Evolutionary conservation across 2,888 invertebrate species (phyloP).

Genomic region (Cyclophora albipunctata): DNA sequence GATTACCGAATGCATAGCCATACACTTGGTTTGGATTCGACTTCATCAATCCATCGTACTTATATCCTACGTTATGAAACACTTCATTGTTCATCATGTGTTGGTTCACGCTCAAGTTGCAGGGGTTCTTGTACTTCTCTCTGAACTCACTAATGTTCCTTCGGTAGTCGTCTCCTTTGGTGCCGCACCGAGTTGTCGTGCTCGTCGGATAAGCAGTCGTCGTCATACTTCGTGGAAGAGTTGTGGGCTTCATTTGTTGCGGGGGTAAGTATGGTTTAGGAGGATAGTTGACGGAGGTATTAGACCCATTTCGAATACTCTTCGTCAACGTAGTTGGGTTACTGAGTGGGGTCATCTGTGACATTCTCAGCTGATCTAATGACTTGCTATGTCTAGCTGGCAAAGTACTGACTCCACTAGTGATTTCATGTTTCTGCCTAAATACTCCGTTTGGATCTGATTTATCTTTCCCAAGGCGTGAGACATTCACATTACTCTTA

Average conservation of each 20-base stretch:
- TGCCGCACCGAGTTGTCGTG: constrained; percentile 56
- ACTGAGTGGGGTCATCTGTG: constrained; percentile 54
- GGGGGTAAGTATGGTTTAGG: constrained; percentile 60
- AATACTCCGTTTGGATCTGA: constrained; percentile 45
- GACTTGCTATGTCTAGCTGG: constrained; percentile 88
- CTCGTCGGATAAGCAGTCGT: constrained; percentile 63
- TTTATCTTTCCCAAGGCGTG: constrained; percentile 46
- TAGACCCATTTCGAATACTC: constrained; percentile 53
- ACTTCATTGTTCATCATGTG: constrained; percentile 61
- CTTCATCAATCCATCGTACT: constrained; percentile 56
- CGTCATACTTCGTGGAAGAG: constrained; percentile 66
- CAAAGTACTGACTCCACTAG: constrained; percentile 70
- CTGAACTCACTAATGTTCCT: constrained; percentile 78
- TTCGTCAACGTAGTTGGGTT: constrained; percentile 49
- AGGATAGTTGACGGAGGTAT: constrained; percentile 64
- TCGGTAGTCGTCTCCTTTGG: constrained; percentile 73
- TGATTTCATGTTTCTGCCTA: constrained; percentile 57
- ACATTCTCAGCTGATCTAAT: constrained; percentile 83
- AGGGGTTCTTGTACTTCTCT: constrained; percentile 77
- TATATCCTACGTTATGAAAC: constrained; percentile 64
- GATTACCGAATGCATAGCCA: constrained; percentile 72
- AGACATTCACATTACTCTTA: constrained; percentile 41
- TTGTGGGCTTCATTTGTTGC: constrained; percentile 64
- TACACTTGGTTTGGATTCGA: constrained; percentile 66
- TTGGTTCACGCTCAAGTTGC: constrained; percentile 49